phyloP scores from a whole-genome alignment of 2,888 invertebrate genomes.

The Caenorhabditis wallacei region DNA sequence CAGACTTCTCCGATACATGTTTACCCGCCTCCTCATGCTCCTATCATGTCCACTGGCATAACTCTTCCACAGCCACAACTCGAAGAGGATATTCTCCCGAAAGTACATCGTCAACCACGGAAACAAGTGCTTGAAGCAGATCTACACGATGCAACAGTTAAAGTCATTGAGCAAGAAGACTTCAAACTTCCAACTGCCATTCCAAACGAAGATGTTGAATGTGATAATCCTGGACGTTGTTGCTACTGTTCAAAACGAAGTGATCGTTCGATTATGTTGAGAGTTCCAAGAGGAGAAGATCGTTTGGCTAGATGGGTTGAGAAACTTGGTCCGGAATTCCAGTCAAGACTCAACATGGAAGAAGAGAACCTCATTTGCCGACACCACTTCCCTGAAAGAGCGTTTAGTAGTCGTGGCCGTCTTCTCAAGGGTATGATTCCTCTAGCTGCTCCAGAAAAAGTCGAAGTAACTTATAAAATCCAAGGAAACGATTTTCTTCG shows the following conservation, averaged over 20 bases:
- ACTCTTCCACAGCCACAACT: no score
- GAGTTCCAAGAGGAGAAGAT: conserved; percentile 46
- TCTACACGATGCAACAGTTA: conserved; percentile 30
- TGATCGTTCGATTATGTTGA: conserved; percentile 11
- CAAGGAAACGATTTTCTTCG: conserved; percentile 8
- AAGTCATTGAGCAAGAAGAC: conserved; percentile 47
- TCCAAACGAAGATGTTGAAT: background rate
- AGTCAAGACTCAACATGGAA: background rate
- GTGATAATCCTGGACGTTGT: conserved; percentile 30
- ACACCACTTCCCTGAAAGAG: conserved; percentile 27
- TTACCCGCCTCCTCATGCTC: background rate
- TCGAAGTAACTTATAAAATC: conserved; percentile 12
- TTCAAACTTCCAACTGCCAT: conserved; percentile 32
- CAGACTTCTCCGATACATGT: background rate
- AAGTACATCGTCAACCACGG: conserved; percentile 33
- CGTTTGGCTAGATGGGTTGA: conserved; percentile 35
- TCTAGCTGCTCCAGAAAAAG: conserved; percentile 20
- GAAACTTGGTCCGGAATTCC: conserved; percentile 43
- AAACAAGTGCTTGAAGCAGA: conserved; percentile 49
- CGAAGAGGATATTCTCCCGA: conserved; percentile 46
- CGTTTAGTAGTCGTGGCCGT: conserved; percentile 46
- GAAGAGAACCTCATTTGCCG: conserved; percentile 47
- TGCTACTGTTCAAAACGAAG: conserved; percentile 26
- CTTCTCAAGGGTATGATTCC: conserved; percentile 50
- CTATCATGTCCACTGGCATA: no score